phyloP scores from a whole-genome alignment of 2,888 invertebrate species.

The Polyommatus iphigenia region DNA sequence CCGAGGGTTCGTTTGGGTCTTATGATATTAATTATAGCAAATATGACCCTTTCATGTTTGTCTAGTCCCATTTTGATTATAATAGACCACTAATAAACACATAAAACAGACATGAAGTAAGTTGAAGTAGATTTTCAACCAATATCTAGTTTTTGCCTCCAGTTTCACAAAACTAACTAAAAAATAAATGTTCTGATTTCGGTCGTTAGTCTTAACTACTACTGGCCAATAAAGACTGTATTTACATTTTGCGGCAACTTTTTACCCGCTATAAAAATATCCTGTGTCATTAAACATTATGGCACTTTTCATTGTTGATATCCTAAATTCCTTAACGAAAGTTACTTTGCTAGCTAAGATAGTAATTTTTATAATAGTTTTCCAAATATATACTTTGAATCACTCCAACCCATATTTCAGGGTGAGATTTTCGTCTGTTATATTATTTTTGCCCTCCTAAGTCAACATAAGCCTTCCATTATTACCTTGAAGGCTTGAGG shows the following conservation, averaged over 20 bases:
- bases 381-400: neutral
- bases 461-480: conserved; percentile 28
- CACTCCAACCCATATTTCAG: neutral
- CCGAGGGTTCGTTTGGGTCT: conserved; percentile 14
- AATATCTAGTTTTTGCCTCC: no score
- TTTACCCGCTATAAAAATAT: no score
- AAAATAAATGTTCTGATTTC: no score
- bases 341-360: no score
- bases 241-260: no score
- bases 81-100: neutral
- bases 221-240: no score
- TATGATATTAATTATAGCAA: conserved; percentile 9
- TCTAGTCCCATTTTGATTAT: neutral
- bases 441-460: conserved; percentile 29
- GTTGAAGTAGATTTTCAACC: neutral
- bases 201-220: no score
- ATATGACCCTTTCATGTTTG: conserved; percentile 13
- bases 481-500: neutral
- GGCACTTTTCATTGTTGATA: no score
- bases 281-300: no score
- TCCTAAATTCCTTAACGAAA: no score
- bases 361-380: no score
- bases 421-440: neutral
- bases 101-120: neutral
- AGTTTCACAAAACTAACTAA: no score